Percentiles rank a stretch among this genome's conserved stretches.
These are phyloP conservation scores for Adineta ricciae DNA, from an alignment of 2,888 invertebrate genomes.

Conservation along the genomic window DNA sequence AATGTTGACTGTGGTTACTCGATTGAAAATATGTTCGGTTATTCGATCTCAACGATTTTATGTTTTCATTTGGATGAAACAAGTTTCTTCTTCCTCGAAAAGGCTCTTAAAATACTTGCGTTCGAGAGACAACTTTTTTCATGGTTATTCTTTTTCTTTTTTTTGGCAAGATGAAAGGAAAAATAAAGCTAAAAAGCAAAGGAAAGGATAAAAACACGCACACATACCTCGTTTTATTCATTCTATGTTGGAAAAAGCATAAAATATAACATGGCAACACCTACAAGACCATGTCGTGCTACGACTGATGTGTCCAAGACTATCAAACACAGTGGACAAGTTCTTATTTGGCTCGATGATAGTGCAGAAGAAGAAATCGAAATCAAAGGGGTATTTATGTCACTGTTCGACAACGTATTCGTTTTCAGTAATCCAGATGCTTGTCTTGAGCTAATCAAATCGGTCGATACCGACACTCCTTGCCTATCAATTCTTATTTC, in stretches of 20 bases:
- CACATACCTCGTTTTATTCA: background rate
- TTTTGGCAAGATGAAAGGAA: no score
- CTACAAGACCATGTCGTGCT: background rate
- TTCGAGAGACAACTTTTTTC: no score
- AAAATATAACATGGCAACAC: background rate
- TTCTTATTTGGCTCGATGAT: slow-evolving; percentile 5
- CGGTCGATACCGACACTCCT: background rate
- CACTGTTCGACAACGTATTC: background rate
- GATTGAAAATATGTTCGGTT: no score
- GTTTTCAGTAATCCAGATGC: background rate
- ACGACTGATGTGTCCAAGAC: background rate
- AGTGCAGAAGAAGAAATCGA: background rate
- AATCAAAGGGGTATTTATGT: background rate
- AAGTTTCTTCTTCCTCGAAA: no score
- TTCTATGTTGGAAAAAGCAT: background rate
- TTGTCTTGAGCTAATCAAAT: background rate
- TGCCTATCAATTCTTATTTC: background rate
- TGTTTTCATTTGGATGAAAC: no score
- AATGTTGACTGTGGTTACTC: no score
- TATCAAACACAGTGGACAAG: background rate
- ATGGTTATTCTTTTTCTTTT: no score
- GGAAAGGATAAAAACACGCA: background rate
- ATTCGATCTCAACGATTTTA: no score
- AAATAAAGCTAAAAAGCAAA: background rate
- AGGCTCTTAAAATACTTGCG: no score